Evolutionary conservation across 1,140 invertebrate species (phyloP).

Genomic region (Maniola jurtina): DNA sequence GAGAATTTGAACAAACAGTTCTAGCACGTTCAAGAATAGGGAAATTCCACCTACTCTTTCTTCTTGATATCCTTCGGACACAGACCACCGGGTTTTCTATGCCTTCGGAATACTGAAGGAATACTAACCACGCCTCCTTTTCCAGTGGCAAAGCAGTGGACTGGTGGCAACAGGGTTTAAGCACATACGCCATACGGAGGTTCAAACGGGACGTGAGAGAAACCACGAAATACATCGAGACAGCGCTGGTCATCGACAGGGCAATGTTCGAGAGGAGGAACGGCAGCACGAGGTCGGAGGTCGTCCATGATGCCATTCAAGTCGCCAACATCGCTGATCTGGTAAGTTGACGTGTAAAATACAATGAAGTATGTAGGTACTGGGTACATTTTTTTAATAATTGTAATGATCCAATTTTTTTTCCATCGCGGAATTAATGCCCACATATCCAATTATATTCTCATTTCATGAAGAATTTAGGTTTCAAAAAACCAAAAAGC

Average conservation of each 20-base stretch:
- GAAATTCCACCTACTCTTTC: no score
- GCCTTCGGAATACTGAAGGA: no score
- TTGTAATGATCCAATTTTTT: no score
- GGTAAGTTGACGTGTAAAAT: conserved; percentile 83
- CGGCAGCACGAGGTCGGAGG: conserved; percentile 91
- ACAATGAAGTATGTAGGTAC: background rate
- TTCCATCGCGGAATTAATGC: no score
- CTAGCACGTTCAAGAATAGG: no score
- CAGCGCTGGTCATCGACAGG: conserved; percentile 94
- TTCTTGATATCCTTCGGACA: no score
- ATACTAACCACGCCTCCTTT: background rate
- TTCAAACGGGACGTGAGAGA: conserved; percentile 89
- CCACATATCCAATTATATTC: no score
- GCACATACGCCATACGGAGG: conserved; percentile 43
- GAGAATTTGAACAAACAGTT: no score
- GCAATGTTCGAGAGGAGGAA: conserved; percentile 96
- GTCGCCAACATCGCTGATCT: conserved; percentile 97
- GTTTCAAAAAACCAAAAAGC: no score
- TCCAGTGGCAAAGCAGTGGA: conserved; percentile 18
- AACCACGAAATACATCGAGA: conserved; percentile 95
- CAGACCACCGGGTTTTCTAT: no score
- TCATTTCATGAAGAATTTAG: no score
- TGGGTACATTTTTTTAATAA: no score
- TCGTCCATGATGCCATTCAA: conserved; percentile 96
- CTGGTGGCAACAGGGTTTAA: conserved; percentile 60